Percentiles rank a stretch among this genome's conserved stretches.
These are phyloP conservation scores for Phycodurus eques DNA, from an alignment of 2,113 vertebrate species.

Conservation along the genomic window DNA sequence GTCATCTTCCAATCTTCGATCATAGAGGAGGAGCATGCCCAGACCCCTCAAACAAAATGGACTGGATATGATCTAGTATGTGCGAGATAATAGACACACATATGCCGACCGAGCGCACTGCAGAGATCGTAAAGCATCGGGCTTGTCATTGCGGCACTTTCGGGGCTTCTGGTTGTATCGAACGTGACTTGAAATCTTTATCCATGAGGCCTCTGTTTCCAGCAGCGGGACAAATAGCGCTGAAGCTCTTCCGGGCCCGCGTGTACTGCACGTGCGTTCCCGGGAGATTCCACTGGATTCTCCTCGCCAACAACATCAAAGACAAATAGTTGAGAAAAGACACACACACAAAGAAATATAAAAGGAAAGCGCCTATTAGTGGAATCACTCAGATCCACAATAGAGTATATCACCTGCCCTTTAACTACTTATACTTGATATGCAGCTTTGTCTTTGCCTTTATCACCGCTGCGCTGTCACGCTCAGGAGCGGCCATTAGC, in stretches of 20 bases:
- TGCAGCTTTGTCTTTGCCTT: constrained; percentile 86
- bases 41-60: constrained; percentile 21
- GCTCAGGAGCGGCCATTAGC: constrained; percentile 88
- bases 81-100: constrained; percentile 47
- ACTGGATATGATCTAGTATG: constrained; percentile 40
- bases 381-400: constrained; percentile 44
- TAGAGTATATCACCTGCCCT: constrained; percentile 43
- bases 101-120: constrained; percentile 58
- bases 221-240: constrained; percentile 65
- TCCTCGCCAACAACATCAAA: constrained; percentile 57
- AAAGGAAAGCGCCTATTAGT: constrained; percentile 55
- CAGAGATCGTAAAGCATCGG: constrained; percentile 66
- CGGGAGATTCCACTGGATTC: constrained; percentile 50
- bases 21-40: background rate
- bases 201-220: constrained; percentile 65
- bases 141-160: constrained; percentile 67
- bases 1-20: background rate
- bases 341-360: background rate
- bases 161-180: constrained; percentile 56
- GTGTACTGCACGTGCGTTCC: constrained; percentile 26
- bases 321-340: constrained; percentile 24
- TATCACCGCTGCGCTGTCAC: constrained; percentile 86
- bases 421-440: constrained; percentile 79
- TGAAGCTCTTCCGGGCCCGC: constrained; percentile 59
- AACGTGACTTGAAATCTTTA: constrained; percentile 72